Evolutionary conservation across 37 sponge, comb jelly and placozoan species (phyloP).

Genomic region (Oopsacas minuta): DNA sequence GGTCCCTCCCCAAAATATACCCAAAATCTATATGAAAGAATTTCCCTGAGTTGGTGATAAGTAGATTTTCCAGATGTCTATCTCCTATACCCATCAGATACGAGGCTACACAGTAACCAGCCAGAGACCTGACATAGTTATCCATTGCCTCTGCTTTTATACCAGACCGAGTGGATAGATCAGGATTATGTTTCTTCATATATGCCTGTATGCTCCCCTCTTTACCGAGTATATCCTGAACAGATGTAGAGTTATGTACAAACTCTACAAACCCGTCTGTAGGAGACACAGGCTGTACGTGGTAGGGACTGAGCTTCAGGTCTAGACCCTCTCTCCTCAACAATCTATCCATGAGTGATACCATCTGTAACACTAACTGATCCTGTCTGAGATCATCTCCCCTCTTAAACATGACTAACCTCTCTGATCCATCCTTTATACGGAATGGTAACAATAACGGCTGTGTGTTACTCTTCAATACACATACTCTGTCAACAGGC

Average conservation of each 20-base stretch:
- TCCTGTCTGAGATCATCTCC: conserved; percentile 96
- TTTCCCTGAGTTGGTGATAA: conserved; percentile 70
- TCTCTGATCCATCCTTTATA: background rate
- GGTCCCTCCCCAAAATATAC: conserved; percentile 93
- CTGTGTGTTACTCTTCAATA: conserved; percentile 87
- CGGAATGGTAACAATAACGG: conserved; percentile 64
- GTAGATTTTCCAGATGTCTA: conserved; percentile 88
- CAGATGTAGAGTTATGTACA: background rate
- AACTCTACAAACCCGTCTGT: conserved; percentile 35
- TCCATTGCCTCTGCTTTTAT: conserved; percentile 87
- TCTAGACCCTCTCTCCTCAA: conserved; percentile 85
- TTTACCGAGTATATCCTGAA: background rate
- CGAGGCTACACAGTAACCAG: conserved; percentile 95
- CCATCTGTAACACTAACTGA: conserved; percentile 89
- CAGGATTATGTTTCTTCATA: conserved; percentile 11
- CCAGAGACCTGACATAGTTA: conserved; percentile 72
- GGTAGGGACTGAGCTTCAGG: conserved; percentile 93
- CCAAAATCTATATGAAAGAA: conserved; percentile 98
- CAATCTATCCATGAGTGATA: conserved; percentile 86
- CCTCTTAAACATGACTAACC: conserved; percentile 78
- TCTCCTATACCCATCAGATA: conserved; percentile 93
- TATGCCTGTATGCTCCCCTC: conserved; percentile 11
- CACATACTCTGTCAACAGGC: background rate
- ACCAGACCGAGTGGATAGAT: conserved; percentile 23
- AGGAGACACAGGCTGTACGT: conserved; percentile 69